Conservation (phyloP, 2,888 invertebrate genomes). For the Dendrolimus houi region DNA sequence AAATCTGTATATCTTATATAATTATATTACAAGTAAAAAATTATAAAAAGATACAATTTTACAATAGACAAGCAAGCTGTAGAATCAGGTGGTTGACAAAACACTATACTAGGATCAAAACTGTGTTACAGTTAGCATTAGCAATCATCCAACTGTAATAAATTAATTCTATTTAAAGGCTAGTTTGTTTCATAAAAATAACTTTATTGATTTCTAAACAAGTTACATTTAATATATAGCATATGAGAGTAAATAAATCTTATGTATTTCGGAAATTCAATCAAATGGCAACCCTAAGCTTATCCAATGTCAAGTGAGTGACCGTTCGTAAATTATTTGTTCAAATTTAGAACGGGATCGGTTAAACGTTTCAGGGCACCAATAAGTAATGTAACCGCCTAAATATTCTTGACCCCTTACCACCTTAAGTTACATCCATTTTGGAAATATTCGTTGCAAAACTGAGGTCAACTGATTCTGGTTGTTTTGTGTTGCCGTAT, state of each 20-base stretch:
- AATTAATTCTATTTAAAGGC: too few relatives aligned
- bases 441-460: conserved; percentile 8
- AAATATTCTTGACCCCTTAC: conserved; percentile 21
- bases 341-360: conserved; percentile 73
- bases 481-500: conserved; percentile 43
- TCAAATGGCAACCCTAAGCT: conserved; percentile 36
- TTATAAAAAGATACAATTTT: too few relatives aligned
- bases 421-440: conserved; percentile 1
- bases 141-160: too few relatives aligned
- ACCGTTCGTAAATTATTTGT: conserved; percentile 74
- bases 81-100: too few relatives aligned
- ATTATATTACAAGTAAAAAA: too few relatives aligned
- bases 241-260: conserved; percentile 1
- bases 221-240: too few relatives aligned
- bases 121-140: too few relatives aligned
- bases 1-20: too few relatives aligned
- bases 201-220: too few relatives aligned
- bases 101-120: too few relatives aligned
- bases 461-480: conserved; percentile 31
- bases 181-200: too few relatives aligned
- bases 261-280: conserved; percentile 3
- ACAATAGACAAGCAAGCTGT: too few relatives aligned
- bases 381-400: conserved; percentile 64
- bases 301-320: conserved; percentile 51
- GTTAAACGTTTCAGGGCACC: conserved; percentile 71